phyloP scores from a whole-genome alignment of 2,113 vertebrate genomes.

The Platycercus adscitus region DNA sequence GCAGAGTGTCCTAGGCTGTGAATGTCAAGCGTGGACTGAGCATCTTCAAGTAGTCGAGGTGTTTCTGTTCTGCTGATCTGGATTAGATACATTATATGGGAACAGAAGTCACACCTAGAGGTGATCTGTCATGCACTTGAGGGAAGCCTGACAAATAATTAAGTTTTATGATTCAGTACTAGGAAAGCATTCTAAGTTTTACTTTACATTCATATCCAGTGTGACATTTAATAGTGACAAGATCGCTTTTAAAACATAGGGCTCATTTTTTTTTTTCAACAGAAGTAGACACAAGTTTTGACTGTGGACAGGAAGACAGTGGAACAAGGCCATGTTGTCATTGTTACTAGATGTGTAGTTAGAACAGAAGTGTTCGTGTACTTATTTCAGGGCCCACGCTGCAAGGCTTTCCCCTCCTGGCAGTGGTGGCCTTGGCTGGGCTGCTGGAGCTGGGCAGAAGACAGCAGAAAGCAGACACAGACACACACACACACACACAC shows the following conservation, averaged over 20 bases:
- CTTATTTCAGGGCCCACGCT: neutral
- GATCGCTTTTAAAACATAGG: neutral
- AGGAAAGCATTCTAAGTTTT: neutral
- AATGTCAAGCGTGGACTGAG: neutral
- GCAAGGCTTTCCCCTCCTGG: neutral
- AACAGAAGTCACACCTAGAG: neutral
- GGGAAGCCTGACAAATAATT: neutral
- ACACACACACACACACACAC: too few species aligned
- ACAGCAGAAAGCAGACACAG: neutral
- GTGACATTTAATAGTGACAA: neutral
- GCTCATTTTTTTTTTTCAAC: neutral
- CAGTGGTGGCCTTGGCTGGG: neutral
- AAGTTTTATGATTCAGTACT: fast-evolving
- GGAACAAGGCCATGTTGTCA: neutral
- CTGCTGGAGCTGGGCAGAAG: neutral
- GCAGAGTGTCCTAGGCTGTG: neutral
- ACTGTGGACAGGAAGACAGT: neutral
- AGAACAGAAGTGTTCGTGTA: fast-evolving
- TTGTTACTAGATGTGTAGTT: too few species aligned
- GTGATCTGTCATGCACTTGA: fast-evolving
- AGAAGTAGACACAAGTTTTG: neutral
- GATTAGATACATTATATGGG: neutral
- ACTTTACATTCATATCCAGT: neutral
- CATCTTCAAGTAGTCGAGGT: neutral
- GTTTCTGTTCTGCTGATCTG: neutral